Evolutionary conservation across 2,888 invertebrate species (phyloP).

Genomic region (Rotaria socialis): DNA sequence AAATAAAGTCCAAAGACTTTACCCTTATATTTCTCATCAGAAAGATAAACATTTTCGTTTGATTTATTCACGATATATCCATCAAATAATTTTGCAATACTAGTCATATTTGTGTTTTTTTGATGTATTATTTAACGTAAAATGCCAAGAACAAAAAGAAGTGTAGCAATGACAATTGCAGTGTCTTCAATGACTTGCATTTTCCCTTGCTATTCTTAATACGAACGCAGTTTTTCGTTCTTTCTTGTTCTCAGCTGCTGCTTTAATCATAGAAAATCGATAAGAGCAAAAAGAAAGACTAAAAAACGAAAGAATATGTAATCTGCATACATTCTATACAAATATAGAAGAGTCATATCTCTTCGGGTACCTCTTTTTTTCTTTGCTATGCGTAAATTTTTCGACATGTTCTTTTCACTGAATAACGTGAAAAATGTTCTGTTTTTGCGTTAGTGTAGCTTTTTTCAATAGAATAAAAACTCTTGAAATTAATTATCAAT

Average conservation of each 20-base stretch:
- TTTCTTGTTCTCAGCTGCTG: not conserved
- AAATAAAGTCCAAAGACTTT: conserved; percentile 24
- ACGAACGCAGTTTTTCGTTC: not conserved
- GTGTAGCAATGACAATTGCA: not conserved
- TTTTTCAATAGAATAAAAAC: too few species aligned
- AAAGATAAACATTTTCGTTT: not conserved
- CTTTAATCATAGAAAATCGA: not conserved
- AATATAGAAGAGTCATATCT: not conserved
- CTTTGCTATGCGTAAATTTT: not conserved
- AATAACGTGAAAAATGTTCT: not conserved
- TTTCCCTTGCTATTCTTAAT: not conserved
- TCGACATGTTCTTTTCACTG: not conserved
- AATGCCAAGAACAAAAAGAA: not conserved
- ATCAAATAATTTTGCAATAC: conserved; percentile 25
- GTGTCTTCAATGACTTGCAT: conserved; percentile 10
- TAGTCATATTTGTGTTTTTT: not conserved
- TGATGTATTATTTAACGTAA: not conserved
- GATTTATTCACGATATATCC: not conserved
- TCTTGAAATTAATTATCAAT: too few species aligned
- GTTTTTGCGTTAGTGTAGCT: too few species aligned
- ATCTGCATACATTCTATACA: not conserved
- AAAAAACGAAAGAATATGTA: not conserved
- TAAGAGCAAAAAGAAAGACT: not conserved
- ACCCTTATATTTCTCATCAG: not conserved
- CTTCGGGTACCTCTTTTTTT: not conserved